Evolutionary conservation across 1,140 invertebrate genomes (phyloP), one percentile per base, ranked within the genome.

Genomic region (Bicyclus anynana): DNA sequence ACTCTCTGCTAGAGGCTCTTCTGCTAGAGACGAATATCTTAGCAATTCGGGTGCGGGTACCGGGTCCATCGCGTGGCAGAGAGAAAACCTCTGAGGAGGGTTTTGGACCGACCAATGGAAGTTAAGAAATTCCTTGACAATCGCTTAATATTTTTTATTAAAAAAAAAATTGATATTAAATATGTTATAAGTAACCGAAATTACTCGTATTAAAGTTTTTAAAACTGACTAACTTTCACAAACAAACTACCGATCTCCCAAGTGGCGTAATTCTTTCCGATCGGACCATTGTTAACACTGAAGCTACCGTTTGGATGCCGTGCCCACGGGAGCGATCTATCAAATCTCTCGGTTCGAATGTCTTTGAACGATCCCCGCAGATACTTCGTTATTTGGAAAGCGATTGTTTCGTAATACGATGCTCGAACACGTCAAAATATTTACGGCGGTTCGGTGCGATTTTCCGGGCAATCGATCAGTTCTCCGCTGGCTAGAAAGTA

Each of bases 341-440:
- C 84, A 87, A 79, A 68, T 55, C 67, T 68, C 72, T 63, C 33
- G 64, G 53, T 65, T 37, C 62, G 68, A 74, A 79, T 54, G 71
- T 72, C 74, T 57, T 65, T 55, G 65, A 69, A 66, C 61, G 63
- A 55, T 72, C 72, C 72, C 74, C 59, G 62, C 42, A 81, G 65
- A 61, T 54, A 50, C 37, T 60, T 55, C 53, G 55, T 60, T 56
- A 67, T 74, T 84, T 76, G 65, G 63, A 74, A 78, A 80, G 52
- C 75, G 65, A 84, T 87, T 84, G 77, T 84, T 79, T 85, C 67
- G 77, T 74, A 77, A 85, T 84, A 82, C 74, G 76, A 80, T 73
- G 62, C 67, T 76, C 68, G 53, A 60, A 72, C 63, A 66, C 72
- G 84, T 87, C 84, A 84, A 75, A 87, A 87, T 87, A 84, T 87